Percentiles rank a stretch among this genome's conserved stretches.
phyloP scores from a whole-genome alignment of 2,113 vertebrate species.

The Boulengerochromis microlepis region DNA sequence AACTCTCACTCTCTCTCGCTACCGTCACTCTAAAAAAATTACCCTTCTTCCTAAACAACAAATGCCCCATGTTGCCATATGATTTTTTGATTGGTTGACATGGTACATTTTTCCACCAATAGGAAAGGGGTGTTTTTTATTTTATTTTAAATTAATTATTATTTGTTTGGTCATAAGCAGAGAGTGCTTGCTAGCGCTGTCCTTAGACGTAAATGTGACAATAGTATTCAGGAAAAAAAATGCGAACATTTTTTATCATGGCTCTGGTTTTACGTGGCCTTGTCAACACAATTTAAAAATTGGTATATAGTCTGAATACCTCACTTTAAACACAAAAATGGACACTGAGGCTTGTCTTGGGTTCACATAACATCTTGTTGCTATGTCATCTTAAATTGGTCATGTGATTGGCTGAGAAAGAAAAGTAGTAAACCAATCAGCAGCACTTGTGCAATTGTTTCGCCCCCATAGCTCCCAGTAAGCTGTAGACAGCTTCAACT shows the following conservation, averaged over 20 bases:
- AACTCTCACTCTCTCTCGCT: background rate
- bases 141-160: background rate
- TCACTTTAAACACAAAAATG: fast-evolving
- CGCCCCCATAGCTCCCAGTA: too few relatives aligned
- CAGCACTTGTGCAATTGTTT: fast-evolving
- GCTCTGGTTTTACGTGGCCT: background rate
- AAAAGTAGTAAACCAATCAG: too few relatives aligned
- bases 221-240: fast-evolving
- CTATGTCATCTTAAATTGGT: too few relatives aligned
- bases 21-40: fast-evolving
- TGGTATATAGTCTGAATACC: background rate
- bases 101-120: background rate
- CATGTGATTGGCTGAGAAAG: too few relatives aligned
- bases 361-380: fast-evolving
- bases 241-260: fast-evolving
- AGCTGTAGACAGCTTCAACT: too few relatives aligned
- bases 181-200: fast-evolving
- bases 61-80: background rate
- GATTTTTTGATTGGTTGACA: background rate
- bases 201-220: fast-evolving
- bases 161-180: background rate
- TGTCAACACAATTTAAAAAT: background rate
- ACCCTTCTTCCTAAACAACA: background rate
- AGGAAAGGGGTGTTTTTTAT: background rate
- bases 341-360: background rate